A percentile compares a stretch with the other conserved stretches of the same genome.
Conservation (phyloP, 2,888 invertebrate genomes). For the Malthinus flaveolus region DNA sequence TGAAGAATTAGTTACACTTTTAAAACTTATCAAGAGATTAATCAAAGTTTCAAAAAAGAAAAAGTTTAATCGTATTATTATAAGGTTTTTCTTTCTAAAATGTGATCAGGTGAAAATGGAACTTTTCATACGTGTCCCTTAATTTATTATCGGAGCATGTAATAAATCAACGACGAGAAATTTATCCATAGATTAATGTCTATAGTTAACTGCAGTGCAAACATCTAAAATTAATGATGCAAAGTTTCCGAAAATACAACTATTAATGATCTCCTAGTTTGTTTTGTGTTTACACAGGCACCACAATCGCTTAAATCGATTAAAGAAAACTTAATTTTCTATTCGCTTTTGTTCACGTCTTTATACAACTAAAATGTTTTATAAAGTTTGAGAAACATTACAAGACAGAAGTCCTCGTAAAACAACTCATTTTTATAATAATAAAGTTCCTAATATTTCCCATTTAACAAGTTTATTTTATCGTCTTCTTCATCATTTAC, state of each 20-base stretch:
- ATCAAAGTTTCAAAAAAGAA: too few relatives aligned
- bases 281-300: constrained; percentile 36
- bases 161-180: constrained; percentile 21
- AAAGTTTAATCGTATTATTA: too few relatives aligned
- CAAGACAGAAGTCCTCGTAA: too few relatives aligned
- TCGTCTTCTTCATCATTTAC: too few relatives aligned
- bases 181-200: constrained; percentile 14
- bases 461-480: too few relatives aligned
- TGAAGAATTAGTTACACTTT: too few relatives aligned
- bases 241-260: constrained; percentile 40
- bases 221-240: constrained; percentile 42
- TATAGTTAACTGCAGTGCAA: constrained; percentile 35
- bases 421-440: too few relatives aligned
- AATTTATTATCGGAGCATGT: constrained; percentile 11
- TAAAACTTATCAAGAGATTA: too few relatives aligned
- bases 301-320: constrained; percentile 35
- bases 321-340: constrained; percentile 37
- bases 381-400: too few relatives aligned
- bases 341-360: constrained; percentile 28
- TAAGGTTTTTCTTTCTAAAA: too few relatives aligned
- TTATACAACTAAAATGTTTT: too few relatives aligned
- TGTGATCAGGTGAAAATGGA: not conserved
- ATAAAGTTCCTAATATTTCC: too few relatives aligned
- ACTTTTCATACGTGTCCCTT: constrained; percentile 8
- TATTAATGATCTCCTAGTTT: constrained; percentile 35